Evolutionary conservation across 2,113 vertebrate species (phyloP).

Genomic region (Chitala chitala): DNA sequence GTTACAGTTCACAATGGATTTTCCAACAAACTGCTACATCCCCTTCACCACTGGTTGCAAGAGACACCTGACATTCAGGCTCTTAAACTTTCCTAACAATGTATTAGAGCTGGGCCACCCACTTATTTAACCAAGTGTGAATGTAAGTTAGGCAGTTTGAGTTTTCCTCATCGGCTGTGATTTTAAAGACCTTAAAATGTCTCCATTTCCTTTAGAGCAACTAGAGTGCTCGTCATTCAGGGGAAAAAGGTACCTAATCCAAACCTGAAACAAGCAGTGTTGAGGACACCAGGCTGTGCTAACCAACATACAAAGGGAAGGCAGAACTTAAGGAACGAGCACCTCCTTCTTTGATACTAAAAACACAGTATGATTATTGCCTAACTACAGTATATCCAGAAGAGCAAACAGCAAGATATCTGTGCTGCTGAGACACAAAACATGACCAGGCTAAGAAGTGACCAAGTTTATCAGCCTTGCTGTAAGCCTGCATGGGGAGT

Average conservation of each 20-base stretch:
- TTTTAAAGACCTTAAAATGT: background rate
- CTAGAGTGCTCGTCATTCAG: background rate
- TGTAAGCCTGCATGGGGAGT: no score
- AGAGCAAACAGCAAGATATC: background rate
- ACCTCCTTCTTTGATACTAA: background rate
- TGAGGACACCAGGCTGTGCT: conserved; percentile 2
- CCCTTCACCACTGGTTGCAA: no score
- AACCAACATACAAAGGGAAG: background rate
- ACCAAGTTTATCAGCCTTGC: no score
- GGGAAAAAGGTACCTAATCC: background rate
- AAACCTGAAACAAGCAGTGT: background rate
- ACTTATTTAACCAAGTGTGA: background rate
- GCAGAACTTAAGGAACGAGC: background rate
- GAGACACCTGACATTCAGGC: background rate
- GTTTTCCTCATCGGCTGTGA: background rate
- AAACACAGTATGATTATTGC: background rate
- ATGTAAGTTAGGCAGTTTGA: background rate
- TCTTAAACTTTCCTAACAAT: background rate
- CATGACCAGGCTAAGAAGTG: background rate
- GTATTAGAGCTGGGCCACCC: background rate
- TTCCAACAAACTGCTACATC: background rate
- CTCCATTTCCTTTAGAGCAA: background rate
- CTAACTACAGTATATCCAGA: background rate
- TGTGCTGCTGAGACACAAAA: background rate
- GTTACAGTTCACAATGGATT: background rate